Percentiles rank a stretch among this genome's conserved stretches.
Conservation (phyloP, 1,140 invertebrate genomes). For the Apolygus lucorum region DNA sequence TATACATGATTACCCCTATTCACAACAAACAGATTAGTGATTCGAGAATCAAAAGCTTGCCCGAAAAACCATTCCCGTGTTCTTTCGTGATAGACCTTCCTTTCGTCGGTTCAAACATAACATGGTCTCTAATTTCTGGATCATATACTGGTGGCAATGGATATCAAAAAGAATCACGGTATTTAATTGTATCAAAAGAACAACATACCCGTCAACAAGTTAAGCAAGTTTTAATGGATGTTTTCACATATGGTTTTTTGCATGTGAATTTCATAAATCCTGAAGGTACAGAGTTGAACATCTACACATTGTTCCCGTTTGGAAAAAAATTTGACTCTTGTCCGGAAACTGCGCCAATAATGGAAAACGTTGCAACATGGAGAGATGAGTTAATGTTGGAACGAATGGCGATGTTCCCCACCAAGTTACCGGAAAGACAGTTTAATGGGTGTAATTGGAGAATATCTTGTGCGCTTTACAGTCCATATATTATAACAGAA, state of each 20-base stretch:
- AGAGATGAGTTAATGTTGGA: background rate
- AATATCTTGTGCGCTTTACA: background rate
- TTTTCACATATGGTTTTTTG: background rate
- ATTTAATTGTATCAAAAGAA: background rate
- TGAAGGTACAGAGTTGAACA: background rate
- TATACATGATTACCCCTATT: background rate
- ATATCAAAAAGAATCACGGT: background rate
- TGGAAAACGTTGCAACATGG: background rate
- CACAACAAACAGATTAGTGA: background rate
- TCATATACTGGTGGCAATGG: background rate
- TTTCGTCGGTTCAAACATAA: background rate
- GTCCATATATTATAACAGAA: background rate
- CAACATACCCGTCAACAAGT: background rate
- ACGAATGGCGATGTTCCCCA: background rate
- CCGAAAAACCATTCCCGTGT: background rate
- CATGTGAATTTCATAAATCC: background rate
- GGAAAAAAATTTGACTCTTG: background rate
- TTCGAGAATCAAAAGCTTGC: background rate
- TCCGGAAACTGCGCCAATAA: background rate
- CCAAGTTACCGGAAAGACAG: background rate
- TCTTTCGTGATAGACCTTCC: background rate
- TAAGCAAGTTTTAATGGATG: background rate
- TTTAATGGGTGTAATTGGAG: background rate
- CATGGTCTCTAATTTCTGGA: background rate
- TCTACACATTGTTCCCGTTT: background rate